Base-by-base conservation (phyloP, 2,113 vertebrate genomes). In the Platichthys stellatus region DNA sequence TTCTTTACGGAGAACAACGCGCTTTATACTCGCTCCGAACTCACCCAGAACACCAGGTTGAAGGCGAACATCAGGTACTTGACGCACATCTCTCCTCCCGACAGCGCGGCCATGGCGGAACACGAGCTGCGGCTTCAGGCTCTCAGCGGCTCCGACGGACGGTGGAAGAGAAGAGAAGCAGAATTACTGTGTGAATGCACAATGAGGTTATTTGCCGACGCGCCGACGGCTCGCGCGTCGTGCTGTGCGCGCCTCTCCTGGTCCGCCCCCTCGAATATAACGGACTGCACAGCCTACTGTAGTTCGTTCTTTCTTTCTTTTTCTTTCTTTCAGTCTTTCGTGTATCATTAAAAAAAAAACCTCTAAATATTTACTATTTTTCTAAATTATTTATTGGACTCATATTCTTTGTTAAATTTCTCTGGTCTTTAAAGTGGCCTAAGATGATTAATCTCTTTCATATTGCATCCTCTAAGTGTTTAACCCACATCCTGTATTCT, bases 21-120 rank as follows among this genome's bases (percentile, higher is more conserved):
- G 63, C 12, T 45, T 23, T 11, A 5, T 11, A 5, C 2, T 77
- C 65, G 62, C 28, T 20, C 64, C 14, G 5, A 49, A 93, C 97
- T 97, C 85, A 99, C 97, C 97, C 97, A 98, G 86, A 98, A 97
- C 15, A 98, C 70, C 89, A 98, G 96, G 90, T 98, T 98, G 89
- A 98, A 98, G 84, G 92, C 95, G 80, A 98, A 98, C 87, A 98
- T 96, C 86, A 98, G 87, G 80, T 97, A 98, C 85, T 98, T 98
- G 90, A 98, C 94, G 89, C 97, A 98, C 90, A 94, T 97, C 79
- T 96, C 96, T 90, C 96, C 97, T 73, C 97, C 97, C 72, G 96
- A 97, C 83, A 98, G 94, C 21, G 93, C 92, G 47, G 93, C 94
- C 94, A 95, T 95, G 69, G 74, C 60, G 61, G 35, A 53, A 10